Evolutionary conservation across 2,797 vertebrate species (phyloP), one percentile per base, ranked within the genome.

Genomic region (Cossypha polioptera): DNA sequence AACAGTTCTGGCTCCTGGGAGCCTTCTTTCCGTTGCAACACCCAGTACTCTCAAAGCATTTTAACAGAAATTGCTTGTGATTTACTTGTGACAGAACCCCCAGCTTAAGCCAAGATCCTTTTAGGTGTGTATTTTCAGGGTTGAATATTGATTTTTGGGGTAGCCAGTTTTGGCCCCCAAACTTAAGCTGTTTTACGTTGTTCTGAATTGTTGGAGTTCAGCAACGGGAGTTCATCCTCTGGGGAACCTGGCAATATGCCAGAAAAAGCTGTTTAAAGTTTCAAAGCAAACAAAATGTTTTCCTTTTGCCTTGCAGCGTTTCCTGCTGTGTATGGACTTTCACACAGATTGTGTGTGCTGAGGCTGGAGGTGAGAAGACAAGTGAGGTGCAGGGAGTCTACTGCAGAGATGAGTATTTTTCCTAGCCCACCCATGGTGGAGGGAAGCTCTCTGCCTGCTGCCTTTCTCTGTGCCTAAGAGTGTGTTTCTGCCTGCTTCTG

Each of bases 301-400:
- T 90, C 26, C 22, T 11, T 80, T 88, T 28, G 17, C 26, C 24
- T 79, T 61, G n/a, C 28, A 48, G 16, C 35, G 19, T 45, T 83
- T 88, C 54, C 38, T 1, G 0, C 33, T 69, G 18, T 24, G 6
- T 33, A 11, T 1, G 5, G 43, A 33, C 59, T 92, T 84, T 42
- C 22, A 72, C 1, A 4, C 6, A 21, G 18, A 31, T 10, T 61
- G 29, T 0, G 1, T 1, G 1, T 50, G 61, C 47, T 0, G 11
- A 71, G 55, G 22, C 42, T 91, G 31, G 54, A 82, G 47, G 24
- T 84, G 45, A 22, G 24, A 55, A 79, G 31, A 36, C 1, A 7
- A 51, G 22, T 0, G 3, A 77, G 36, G 11, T 59, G 53, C 57
- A 29, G 12, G 15, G 36, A 29, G 7, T n/a, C 38, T 11, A 28